These are phyloP conservation scores for Tetrao urogallus DNA, from an alignment of 2,113 vertebrate genomes.

Conservation along the genomic window DNA sequence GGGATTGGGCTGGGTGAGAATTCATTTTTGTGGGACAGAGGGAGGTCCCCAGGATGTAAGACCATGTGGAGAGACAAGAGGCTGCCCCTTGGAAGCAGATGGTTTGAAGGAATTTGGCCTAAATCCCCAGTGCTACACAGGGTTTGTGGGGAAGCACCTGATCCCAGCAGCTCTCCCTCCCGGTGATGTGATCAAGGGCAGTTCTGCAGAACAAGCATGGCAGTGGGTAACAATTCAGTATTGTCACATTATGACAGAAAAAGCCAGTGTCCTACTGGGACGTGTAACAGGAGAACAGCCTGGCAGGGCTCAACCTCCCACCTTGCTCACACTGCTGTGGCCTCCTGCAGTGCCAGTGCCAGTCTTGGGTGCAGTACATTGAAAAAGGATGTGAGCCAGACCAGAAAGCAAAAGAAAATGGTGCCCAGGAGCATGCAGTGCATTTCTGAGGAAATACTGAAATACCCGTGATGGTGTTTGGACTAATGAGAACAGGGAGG, in stretches of 20 bases:
- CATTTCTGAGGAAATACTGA: not conserved
- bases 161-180: not conserved
- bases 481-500: fast-evolving
- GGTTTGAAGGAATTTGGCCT: not conserved
- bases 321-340: not conserved
- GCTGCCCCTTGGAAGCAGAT: not conserved
- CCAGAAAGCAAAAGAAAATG: not conserved
- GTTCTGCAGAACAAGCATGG: not conserved
- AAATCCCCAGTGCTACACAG: not conserved
- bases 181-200: not conserved
- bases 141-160: not conserved
- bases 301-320: not conserved
- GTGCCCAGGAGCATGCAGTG: not conserved
- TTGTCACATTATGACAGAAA: not conserved
- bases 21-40: not conserved
- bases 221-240: not conserved
- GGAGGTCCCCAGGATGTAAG: not conserved
- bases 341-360: not conserved
- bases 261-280: not conserved
- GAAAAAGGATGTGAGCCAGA: not conserved
- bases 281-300: not conserved
- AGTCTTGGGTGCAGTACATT: not conserved
- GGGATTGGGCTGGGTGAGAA: not conserved
- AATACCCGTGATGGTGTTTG: not conserved
- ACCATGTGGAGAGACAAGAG: not conserved